These are phyloP conservation scores for Hipparchia sbordonii DNA, from an alignment of 2,888 invertebrate species.

Conservation along the genomic window DNA sequence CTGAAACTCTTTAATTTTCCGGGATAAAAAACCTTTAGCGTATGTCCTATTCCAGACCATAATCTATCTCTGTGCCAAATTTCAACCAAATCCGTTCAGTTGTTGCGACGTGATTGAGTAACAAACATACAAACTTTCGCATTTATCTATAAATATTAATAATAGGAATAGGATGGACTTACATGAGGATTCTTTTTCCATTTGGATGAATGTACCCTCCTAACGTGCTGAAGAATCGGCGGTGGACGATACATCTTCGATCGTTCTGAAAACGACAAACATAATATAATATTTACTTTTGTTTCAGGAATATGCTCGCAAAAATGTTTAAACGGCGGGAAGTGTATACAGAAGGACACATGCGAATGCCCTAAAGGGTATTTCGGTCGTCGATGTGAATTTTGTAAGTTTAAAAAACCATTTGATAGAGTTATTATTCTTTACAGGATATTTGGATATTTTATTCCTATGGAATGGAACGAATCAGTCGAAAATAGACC, in stretches of 20 bases:
- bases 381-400: constrained; percentile 94
- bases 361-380: constrained; percentile 96
- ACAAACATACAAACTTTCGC: not conserved
- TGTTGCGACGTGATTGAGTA: no score
- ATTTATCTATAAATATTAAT: not conserved
- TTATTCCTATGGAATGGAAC: no score
- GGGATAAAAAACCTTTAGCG: no score
- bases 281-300: constrained; percentile 39
- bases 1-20: no score
- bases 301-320: constrained; percentile 93
- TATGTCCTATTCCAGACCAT: no score
- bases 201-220: constrained; percentile 63
- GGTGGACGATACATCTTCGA: constrained; percentile 54
- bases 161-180: constrained; percentile 41
- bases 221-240: constrained; percentile 52
- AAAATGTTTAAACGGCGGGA: constrained; percentile 96
- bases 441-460: no score
- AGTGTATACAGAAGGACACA: constrained; percentile 96
- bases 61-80: no score
- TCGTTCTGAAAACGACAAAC: constrained; percentile 40
- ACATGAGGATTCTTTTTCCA: constrained; percentile 77
- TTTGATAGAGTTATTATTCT: no score
- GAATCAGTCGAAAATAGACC: no score
- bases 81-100: no score
- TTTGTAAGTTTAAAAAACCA: constrained; percentile 85